Conservation (phyloP, 92 coral and sea anemone species). For the Porites lobata region DNA sequence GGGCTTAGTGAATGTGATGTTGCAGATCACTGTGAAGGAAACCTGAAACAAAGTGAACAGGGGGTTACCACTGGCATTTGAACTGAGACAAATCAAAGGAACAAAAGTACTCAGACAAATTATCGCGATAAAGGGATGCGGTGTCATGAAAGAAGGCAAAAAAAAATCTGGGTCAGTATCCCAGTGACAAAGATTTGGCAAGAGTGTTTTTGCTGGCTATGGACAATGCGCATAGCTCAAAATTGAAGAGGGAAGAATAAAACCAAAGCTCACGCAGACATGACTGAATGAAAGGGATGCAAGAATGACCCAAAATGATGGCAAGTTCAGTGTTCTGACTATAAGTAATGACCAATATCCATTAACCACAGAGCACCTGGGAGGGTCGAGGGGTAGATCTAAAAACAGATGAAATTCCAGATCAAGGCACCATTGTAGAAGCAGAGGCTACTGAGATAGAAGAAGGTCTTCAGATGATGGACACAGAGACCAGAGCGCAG, state of each 20-base stretch:
- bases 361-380: conserved; percentile 16
- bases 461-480: conserved; percentile 15
- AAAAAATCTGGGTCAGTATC: not conserved
- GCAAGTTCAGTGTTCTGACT: conserved; percentile 49
- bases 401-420: conserved; percentile 35
- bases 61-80: conserved; percentile 32
- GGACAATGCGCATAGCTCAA: conserved; percentile 13
- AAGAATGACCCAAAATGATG: conserved; percentile 16
- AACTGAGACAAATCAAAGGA: conserved; percentile 23
- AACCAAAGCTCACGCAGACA: conserved; percentile 47
- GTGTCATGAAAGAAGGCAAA: not conserved
- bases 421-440: conserved; percentile 33
- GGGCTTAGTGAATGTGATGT: not conserved
- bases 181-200: conserved; percentile 41
- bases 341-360: conserved; percentile 38
- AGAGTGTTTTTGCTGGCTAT: conserved; percentile 30
- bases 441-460: conserved; percentile 14
- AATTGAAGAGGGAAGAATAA: conserved; percentile 30
- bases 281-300: conserved; percentile 35
- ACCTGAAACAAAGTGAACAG: not conserved
- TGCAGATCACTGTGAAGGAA: not conserved
- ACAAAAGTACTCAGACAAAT: conserved; percentile 23
- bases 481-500: not conserved
- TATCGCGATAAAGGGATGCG: not conserved
- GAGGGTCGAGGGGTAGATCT: conserved; percentile 6